Evolutionary conservation across 2,797 vertebrate species (phyloP).

Genomic region (Lepilemur septentrionalis): DNA sequence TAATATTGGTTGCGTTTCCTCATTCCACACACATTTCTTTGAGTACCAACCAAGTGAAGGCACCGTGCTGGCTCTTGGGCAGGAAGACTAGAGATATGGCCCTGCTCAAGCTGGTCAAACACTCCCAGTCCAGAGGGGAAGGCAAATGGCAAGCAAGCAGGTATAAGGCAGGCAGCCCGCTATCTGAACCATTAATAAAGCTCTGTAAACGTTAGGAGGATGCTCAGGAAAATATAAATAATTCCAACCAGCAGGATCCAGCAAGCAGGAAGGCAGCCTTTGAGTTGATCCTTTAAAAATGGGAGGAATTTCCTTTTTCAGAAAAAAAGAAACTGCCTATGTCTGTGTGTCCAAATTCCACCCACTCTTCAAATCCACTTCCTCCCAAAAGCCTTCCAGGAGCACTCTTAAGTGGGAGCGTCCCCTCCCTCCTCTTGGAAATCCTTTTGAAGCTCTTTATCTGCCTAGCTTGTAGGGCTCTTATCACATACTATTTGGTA

Average conservation of each 20-base stretch:
- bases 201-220: neutral
- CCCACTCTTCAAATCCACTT: neutral
- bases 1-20: neutral
- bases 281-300: constrained; percentile 60
- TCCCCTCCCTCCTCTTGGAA: neutral
- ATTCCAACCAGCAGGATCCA: neutral
- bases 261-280: constrained; percentile 47
- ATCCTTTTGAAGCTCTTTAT: neutral
- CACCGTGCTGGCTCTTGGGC: neutral
- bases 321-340: neutral
- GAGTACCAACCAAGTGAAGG: neutral
- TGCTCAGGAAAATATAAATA: neutral
- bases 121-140: neutral
- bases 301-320: constrained; percentile 62
- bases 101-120: neutral
- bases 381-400: neutral
- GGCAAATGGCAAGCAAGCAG: neutral
- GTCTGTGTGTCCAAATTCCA: constrained; percentile 8
- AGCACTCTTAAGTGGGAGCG: neutral
- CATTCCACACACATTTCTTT: neutral
- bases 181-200: neutral
- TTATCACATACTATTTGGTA: neutral
- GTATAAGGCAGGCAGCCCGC: neutral
- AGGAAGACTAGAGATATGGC: neutral
- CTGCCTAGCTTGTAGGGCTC: neutral